Base-by-base conservation (phyloP, 53 echinoderm and acorn worm genomes). In the Temnopleurus reevesii region DNA sequence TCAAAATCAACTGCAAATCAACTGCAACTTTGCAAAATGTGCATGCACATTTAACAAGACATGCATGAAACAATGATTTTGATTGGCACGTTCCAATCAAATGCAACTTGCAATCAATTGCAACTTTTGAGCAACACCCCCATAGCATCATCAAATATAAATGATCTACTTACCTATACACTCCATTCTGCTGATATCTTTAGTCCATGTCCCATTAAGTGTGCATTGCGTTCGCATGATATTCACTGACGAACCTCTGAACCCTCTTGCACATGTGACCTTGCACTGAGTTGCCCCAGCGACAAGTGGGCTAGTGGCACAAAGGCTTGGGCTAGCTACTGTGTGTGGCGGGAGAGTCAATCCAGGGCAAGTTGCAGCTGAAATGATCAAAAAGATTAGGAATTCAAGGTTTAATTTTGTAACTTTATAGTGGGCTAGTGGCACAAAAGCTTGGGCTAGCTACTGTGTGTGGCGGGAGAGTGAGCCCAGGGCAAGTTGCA, bases 161-260 rank as follows among this genome's bases (percentile, higher is more conserved):
- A 49, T 49, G 49, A 12, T 2, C 4, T 59, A 23, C n/a, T 77
- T 83, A 90, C 90, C 90, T 60, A 46, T 71, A 43, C 90, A 90
- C 26, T 51, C 51, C 2, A 71, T 53, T 12, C 45, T 55, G 53
- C 26, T 65, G 44, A 83, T 83, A 46, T 83, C 55, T 53, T 12
- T 27, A 34, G 90, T 83, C 90, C 90, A 90, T 15, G 27, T 60
- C 8, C 90, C 90, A 54, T 55, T 83, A 25, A 38, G 5, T 1
- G 84, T 30, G 38, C 90, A 90, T 2, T n/a, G 44, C 4, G 80
- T 80, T 7, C 60, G 28, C 17, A 44, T 51, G 76, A 29, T 10
- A 12, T 29, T 19, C 8, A 10, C 36, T 4, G 56, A 23, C 3
- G 26, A 17, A 8, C 34, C 27, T 2, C 5, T 1, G 18, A 66